Evolutionary conservation across 2,113 vertebrate species (phyloP), one percentile per base, ranked within the genome.

Genomic region (Neogobius melanostomus): DNA sequence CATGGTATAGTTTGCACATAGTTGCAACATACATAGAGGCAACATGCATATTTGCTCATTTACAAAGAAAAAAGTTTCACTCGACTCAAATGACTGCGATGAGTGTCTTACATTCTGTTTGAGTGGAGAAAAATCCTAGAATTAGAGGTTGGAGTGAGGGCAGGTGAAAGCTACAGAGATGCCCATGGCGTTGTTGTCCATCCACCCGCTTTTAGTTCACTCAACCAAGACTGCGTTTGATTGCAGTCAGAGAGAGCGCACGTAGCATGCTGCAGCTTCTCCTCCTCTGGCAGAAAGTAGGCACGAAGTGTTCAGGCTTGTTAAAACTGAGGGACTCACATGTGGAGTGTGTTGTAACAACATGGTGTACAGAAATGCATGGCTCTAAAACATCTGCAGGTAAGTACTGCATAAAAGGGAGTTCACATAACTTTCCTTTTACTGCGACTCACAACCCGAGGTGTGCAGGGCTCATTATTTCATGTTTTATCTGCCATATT

Each of bases 211-310:
- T 75, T 90, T 16, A 83, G 84, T 74, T 80, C 85, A 88, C 65
- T 85, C 87, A 68, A 76, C 81, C 82, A 79, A 83, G 85, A 80
- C 45, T 65, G 49, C 45, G 16, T 85, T 87, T 83, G 71, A 79
- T 87, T 88, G 65, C 84, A 79, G 62, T 46, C 36, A 49, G 65
- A 54, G 54, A 74, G 71, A 50, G 17, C 42, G 8, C 62, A 17
- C 52, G 64, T 66, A 64, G 44, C 54, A 8, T 53, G 72, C 28
- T 66, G 16, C 16, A 45, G 17, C 44, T 60, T 59, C 11, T 72
- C 11, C 28, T 54, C 10, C 7, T 42, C 6, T 46, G 10, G 42
- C 54, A 66, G 11, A 64, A 49, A 49, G 52, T 21, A 10, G 11
- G 10, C 48, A n/a, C 21, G 9, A 14, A 53, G 64, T 65, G 61